A percentile compares a stretch with the other conserved stretches of the same genome.
Conservation (phyloP, 2,888 invertebrate species). For the Lasioglossum lativentre region DNA sequence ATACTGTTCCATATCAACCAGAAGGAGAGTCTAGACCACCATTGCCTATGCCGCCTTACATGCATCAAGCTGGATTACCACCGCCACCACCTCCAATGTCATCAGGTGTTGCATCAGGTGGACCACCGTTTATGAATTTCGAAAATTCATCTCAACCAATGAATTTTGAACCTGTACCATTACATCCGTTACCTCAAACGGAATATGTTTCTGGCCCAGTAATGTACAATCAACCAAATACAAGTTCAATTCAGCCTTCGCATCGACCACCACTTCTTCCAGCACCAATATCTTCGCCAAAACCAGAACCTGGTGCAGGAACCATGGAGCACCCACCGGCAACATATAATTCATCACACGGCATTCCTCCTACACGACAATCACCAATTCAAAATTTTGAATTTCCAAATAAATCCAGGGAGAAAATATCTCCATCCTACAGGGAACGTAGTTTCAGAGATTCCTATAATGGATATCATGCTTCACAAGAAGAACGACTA, state of each 20-base stretch:
- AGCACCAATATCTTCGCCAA: conserved; percentile 65
- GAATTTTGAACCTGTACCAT: conserved; percentile 72
- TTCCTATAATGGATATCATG: conserved; percentile 67
- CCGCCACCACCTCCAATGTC: conserved; percentile 58
- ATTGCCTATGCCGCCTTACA: conserved; percentile 49
- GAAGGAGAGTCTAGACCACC: conserved; percentile 54
- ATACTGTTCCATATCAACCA: conserved; percentile 52
- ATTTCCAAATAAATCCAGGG: conserved; percentile 43
- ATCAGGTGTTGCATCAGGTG: conserved; percentile 42
- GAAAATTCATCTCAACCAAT: conserved; percentile 73
- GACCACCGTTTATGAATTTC: conserved; percentile 73
- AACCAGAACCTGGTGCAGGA: conserved; percentile 68
- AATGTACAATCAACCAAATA: conserved; percentile 76
- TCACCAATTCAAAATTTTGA: conserved; percentile 58
- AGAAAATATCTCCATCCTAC: conserved; percentile 52
- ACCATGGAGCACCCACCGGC: conserved; percentile 62
- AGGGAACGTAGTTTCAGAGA: conserved; percentile 56
- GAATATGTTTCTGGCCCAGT: conserved; percentile 75
- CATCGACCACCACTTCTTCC: conserved; percentile 60
- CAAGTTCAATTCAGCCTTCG: conserved; percentile 52
- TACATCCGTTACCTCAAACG: conserved; percentile 65
- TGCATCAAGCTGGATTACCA: conserved; percentile 66
- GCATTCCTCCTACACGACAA: conserved; percentile 37
- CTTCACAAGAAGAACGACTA: conserved; percentile 75
- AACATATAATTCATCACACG: conserved; percentile 49